Conservation (phyloP, 2,113 vertebrate genomes). For the Anolis sagrei region DNA sequence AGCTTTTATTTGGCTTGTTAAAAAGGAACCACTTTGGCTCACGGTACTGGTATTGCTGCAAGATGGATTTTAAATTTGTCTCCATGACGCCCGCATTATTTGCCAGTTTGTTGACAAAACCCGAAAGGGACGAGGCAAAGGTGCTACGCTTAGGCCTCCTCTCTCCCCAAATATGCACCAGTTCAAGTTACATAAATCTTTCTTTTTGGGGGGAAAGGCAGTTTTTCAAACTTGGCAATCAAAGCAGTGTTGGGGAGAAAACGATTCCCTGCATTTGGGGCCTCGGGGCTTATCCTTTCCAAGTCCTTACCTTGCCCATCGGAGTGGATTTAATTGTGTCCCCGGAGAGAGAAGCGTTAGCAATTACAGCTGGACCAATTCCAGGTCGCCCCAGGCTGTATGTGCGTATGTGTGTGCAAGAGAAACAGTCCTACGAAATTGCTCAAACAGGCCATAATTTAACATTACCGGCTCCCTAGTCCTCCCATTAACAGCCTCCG, state of each 20-base stretch:
- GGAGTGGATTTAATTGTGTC: constrained; percentile 31
- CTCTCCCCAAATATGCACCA: not conserved
- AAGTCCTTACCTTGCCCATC: not conserved
- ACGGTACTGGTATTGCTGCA: too few relatives aligned
- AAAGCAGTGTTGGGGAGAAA: not conserved
- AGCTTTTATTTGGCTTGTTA: too few relatives aligned
- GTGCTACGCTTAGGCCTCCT: not conserved
- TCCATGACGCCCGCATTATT: too few relatives aligned
- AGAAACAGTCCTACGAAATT: not conserved
- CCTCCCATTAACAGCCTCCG: not conserved
- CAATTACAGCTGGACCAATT: constrained; percentile 25
- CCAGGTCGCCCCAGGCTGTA: not conserved
- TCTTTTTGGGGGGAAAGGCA: not conserved
- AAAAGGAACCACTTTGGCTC: not conserved
- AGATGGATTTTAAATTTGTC: too few relatives aligned
- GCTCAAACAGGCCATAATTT: not conserved
- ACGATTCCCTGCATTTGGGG: not conserved
- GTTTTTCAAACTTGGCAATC: not conserved
- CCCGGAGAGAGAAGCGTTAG: constrained; percentile 3
- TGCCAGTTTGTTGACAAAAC: not conserved
- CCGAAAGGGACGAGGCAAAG: not conserved
- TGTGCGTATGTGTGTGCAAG: not conserved
- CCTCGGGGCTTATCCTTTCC: not conserved
- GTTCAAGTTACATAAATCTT: not conserved
- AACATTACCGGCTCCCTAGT: not conserved